A percentile compares a stretch with the other conserved stretches of the same genome.
phyloP scores from a whole-genome alignment of 1,140 invertebrate genomes.

The Agrypnia vestita region DNA sequence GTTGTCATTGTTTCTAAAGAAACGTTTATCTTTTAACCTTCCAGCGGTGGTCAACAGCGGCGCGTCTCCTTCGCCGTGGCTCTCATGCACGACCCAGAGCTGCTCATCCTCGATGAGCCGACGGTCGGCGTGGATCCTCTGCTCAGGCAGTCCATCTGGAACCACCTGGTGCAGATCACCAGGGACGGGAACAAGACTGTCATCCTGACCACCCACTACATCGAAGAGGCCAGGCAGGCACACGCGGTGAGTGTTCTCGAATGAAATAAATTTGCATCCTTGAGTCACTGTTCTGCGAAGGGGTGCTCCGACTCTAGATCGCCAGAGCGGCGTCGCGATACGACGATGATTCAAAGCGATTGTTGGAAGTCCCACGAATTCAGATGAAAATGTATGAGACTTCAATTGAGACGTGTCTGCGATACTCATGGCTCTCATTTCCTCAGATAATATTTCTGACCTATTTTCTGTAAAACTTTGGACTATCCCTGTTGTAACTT shows the following conservation, averaged over 20 bases:
- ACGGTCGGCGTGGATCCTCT: constrained; percentile 95
- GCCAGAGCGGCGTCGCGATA: no score
- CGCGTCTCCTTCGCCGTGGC: constrained; percentile 94
- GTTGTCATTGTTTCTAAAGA: neutral
- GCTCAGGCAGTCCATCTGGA: constrained; percentile 93
- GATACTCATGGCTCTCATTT: no score
- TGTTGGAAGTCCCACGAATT: no score
- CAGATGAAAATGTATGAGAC: no score
- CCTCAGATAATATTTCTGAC: no score
- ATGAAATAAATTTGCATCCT: no score
- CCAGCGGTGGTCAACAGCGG: constrained; percentile 93
- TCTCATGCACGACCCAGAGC: constrained; percentile 92
- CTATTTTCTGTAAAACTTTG: no score
- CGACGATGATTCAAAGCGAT: no score
- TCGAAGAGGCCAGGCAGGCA: constrained; percentile 92
- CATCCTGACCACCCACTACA: constrained; percentile 95
- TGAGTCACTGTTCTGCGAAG: no score
- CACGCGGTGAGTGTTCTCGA: constrained; percentile 78
- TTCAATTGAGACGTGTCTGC: no score
- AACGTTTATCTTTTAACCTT: neutral
- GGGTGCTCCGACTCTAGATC: no score
- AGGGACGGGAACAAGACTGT: constrained; percentile 88
- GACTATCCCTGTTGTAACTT: no score
- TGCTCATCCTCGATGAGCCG: constrained; percentile 95
- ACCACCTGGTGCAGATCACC: constrained; percentile 89